Evolutionary conservation across 2,797 vertebrate genomes (phyloP).

Genomic region (Phataginus tricuspis): DNA sequence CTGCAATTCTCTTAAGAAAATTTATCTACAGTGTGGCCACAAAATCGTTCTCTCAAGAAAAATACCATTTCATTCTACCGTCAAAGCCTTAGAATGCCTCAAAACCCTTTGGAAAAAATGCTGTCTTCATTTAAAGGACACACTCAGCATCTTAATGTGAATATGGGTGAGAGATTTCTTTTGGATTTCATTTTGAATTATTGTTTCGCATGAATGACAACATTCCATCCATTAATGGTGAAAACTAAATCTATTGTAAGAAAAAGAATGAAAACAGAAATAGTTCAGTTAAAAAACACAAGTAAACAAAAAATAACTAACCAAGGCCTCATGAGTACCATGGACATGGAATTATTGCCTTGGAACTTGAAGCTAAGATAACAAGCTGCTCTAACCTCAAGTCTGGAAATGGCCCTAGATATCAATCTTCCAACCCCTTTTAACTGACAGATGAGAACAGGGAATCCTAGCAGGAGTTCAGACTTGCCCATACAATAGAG

Average conservation of each 20-base stretch:
- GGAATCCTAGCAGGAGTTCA: neutral
- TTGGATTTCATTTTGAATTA: conserved; percentile 52
- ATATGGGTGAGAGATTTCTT: neutral
- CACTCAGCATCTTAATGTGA: neutral
- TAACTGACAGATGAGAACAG: neutral
- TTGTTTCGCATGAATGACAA: neutral
- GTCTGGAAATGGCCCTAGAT: neutral
- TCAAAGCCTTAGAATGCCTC: neutral
- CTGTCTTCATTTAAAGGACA: conserved; percentile 30
- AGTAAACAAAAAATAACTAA: neutral
- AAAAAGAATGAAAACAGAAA: neutral
- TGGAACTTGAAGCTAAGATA: neutral
- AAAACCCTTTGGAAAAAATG: neutral
- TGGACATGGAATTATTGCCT: neutral
- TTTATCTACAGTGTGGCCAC: neutral
- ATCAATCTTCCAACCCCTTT: neutral
- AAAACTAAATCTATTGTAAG: neutral
- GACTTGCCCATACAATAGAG: neutral
- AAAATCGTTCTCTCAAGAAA: neutral
- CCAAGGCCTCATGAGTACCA: neutral
- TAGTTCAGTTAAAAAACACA: neutral
- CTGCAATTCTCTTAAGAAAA: conserved; percentile 3
- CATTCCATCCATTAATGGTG: neutral
- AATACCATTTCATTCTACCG: neutral
- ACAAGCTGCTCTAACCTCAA: neutral